Percentiles rank a stretch among this genome's conserved stretches.
Conservation (phyloP, 2,888 invertebrate species). For the Synanthedon andrenaeformis region DNA sequence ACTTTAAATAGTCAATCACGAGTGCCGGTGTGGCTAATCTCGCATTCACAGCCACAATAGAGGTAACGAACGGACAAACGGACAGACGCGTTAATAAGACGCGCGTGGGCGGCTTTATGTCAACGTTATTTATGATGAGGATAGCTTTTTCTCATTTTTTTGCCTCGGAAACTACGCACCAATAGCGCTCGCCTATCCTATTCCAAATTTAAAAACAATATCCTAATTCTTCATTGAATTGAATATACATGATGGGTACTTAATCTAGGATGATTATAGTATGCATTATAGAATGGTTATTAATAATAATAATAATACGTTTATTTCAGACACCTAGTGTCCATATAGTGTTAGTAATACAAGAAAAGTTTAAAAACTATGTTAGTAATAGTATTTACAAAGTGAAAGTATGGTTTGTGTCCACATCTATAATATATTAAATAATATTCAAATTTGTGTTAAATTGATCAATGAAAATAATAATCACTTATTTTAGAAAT, state of each 20-base stretch:
- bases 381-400: no score
- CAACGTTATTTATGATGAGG: conserved; percentile 66
- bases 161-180: conserved; percentile 28
- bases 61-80: conserved; percentile 67
- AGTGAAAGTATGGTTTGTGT: no score
- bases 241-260: background rate
- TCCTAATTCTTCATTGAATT: background rate
- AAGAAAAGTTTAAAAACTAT: no score
- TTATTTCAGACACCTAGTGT: no score
- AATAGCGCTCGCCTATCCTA: background rate
- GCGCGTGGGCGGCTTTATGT: conserved; percentile 66
- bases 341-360: no score
- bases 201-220: background rate
- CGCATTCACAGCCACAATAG: conserved; percentile 62
- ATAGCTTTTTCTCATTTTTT: conserved; percentile 39
- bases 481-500: no score
- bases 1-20: conserved; percentile 68
- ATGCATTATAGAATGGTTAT: no score
- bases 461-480: no score
- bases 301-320: no score
- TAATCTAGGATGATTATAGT: background rate
- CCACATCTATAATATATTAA: no score
- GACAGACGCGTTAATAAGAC: conserved; percentile 65
- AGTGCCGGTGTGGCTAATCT: conserved; percentile 63
- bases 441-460: no score